These are phyloP conservation scores for Agonopterix subpropinquella DNA, from an alignment of 2,888 invertebrate species.

Conservation along the genomic window DNA sequence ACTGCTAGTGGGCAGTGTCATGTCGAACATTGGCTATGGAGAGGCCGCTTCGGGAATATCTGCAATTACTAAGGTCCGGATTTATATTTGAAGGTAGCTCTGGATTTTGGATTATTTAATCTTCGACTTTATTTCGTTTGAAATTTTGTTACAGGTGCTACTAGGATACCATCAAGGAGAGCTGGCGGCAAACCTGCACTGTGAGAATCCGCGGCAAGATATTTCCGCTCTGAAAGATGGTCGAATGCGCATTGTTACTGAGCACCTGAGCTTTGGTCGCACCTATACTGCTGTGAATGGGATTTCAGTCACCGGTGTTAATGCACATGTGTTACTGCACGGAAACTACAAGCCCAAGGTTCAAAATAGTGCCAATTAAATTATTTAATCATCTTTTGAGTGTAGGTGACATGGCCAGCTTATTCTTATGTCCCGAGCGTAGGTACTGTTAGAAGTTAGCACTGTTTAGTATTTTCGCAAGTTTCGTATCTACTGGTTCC, in stretches of 20 bases:
- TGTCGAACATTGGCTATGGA: slow-evolving; percentile 64
- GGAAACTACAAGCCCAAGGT: slow-evolving; percentile 51
- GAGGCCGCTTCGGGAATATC: slow-evolving; percentile 68
- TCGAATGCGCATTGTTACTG: slow-evolving; percentile 73
- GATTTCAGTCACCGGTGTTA: slow-evolving; percentile 47
- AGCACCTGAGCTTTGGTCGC: slow-evolving; percentile 71
- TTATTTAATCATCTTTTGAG: no score
- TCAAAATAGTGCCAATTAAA: no score
- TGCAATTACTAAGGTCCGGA: slow-evolving; percentile 72
- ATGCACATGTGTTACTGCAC: slow-evolving; percentile 45
- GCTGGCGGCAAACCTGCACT: slow-evolving; percentile 85
- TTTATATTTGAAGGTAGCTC: no score
- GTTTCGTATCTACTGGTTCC: no score
- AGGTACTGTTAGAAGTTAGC: no score
- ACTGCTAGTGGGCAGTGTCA: slow-evolving; percentile 73
- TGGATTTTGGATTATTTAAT: no score
- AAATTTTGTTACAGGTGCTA: slow-evolving; percentile 31
- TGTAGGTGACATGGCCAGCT: no score
- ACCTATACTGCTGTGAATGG: slow-evolving; percentile 51
- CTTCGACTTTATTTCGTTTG: background rate
- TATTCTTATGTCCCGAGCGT: no score
- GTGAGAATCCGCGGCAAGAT: slow-evolving; percentile 69
- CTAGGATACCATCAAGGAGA: slow-evolving; percentile 80
- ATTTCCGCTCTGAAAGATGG: slow-evolving; percentile 68
- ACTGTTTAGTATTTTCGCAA: no score